Evolutionary conservation across 2,797 vertebrate species (phyloP), one percentile per base, ranked within the genome.

Genomic region (Pseudochaenichthys georgianus): DNA sequence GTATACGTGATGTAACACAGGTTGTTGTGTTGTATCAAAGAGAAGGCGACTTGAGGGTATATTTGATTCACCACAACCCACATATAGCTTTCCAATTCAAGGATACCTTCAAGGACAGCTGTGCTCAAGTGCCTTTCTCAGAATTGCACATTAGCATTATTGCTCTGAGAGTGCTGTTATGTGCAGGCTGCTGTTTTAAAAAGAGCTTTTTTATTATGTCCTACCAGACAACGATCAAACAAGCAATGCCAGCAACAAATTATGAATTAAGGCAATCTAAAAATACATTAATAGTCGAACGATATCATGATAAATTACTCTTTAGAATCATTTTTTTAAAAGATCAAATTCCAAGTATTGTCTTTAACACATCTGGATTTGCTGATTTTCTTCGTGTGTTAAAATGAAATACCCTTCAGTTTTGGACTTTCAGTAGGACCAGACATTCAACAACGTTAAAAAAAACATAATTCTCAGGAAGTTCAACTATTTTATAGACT

Each of bases 61-160:
- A 68, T 65, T 52, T 73, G 62, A 51, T 23, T 69, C 64, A 21
- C 17, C 15, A 53, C 45, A 77, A 55, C 19, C 67, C 57, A 63
- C 57, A 72, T 61, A 70, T 54, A 78, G 43, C 12, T 53, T 23
- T 80, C 42, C 21, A 41, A 19, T 61, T 21, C 15, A 64, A 12
- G 38, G 46, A 59, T 62, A 19, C 21, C 28, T 62, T 77, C 68
- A 80, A 84, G 64, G 80, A 67, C 64, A 57, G 28, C 45, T n/a
- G 23, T 59, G 41, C 16, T 63, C n/a, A 57, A 62, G 11, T 55
- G 38, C 17, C 52, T 74, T 57, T 69, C 57, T 66, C 46, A 67
- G 23, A 66, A 51, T 2, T 53, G 38, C 46, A 64, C 53, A 21
- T 57, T 21, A 62, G 42, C 23, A 48, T 65, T 21, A 41, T 41